Evolutionary conservation across 2,888 invertebrate species (phyloP), one percentile per base, ranked within the genome.

Genomic region (Imbricaverruca yamaguchii): DNA sequence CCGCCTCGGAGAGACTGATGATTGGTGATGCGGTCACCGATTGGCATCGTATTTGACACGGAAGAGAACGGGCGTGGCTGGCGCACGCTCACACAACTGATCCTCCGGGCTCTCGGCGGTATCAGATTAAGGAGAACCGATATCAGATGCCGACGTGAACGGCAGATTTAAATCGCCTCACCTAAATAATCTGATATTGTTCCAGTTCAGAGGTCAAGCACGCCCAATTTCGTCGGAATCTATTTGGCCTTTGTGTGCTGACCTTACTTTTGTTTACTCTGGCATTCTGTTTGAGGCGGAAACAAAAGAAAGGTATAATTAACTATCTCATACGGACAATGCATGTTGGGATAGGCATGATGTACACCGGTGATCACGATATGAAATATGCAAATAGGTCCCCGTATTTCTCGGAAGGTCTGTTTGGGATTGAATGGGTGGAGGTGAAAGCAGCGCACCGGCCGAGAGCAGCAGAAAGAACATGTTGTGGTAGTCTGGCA

Each of bases 131-230:
- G 4, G 39, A 39, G 39, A 39, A 4, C 39, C 39, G 39, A 39
- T 39, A 39, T 39, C 39, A 39, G 39, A 39, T 39, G 39, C 39
- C 39, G 39, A 39, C 39, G 39, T 39, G 39, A 39, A 39, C 39
- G 39, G 39, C 61, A 63, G n/a, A 65, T 65, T 65, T 23, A 8
- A 23, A 65, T 65, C 65, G 65, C 10, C 6, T 39, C 65, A 65
- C 25, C 67, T 67, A 67, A 67, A 67, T 67, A 67, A 67, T 67
- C 67, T 67, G 67, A 67, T 67, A 67, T 25, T 25, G 67, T 13
- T 25, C 25, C n/a, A 13, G 67, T 67, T 67, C 67, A 67, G 25
- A 25, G 67, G 67, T 67, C 67, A 67, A 25, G 13, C 25, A 10
- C 67, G 67, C 67, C 67, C 67, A 8, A 67, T 67, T 63, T 67